A percentile compares a stretch with the other conserved stretches of the same genome.
These are phyloP conservation scores for Allobates femoralis DNA, from an alignment of 2,797 vertebrate genomes.

Conservation along the genomic window DNA sequence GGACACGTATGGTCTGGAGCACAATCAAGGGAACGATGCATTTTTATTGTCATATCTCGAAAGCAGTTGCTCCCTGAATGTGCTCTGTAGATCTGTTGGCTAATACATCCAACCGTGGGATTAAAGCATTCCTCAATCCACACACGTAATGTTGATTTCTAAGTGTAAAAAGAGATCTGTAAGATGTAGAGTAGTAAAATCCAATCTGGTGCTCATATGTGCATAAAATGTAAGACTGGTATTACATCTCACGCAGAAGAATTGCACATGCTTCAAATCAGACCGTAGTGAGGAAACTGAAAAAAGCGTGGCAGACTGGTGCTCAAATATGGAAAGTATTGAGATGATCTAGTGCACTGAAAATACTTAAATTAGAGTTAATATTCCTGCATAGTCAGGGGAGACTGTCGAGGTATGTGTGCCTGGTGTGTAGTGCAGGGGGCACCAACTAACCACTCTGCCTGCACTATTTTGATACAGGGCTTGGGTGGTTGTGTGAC, in stretches of 20 bases:
- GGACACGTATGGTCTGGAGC: neutral
- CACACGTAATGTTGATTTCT: neutral
- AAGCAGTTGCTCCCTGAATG: neutral
- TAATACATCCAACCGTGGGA: conserved; percentile 28
- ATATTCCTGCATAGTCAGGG: neutral
- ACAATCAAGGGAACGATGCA: neutral
- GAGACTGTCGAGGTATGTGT: neutral
- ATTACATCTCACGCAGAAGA: conserved; percentile 31
- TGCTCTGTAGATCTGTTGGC: neutral
- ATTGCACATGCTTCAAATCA: conserved; percentile 17
- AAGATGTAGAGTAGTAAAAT: conserved; percentile 21
- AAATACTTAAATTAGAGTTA: neutral
- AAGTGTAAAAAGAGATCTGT: conserved; percentile 26
- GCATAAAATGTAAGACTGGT: neutral
- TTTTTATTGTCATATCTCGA: conserved; percentile 32
- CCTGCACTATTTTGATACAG: neutral
- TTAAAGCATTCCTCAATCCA: conserved; percentile 47
- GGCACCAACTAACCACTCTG: neutral
- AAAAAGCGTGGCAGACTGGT: neutral
- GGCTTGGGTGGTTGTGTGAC: no score
- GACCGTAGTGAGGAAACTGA: neutral
- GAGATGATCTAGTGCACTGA: neutral
- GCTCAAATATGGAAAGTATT: neutral
- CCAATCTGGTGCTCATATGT: conserved; percentile 48
- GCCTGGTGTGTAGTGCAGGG: neutral